phyloP scores from a whole-genome alignment of 2,113 vertebrate species.

The Strix aluco region DNA sequence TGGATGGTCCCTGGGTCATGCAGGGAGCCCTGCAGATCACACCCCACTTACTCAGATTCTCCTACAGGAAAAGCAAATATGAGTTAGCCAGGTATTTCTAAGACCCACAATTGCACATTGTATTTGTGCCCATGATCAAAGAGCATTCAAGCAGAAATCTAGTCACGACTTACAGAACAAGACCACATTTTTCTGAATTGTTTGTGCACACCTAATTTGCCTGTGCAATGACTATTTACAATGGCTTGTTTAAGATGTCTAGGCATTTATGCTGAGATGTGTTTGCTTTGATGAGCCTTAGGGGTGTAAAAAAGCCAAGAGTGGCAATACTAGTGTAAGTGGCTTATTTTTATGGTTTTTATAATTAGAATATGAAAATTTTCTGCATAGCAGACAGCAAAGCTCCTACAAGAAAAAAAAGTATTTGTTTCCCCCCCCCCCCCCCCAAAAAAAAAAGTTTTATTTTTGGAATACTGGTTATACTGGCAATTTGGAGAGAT shows the following conservation, averaged over 20 bases:
- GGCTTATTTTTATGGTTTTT: not conserved
- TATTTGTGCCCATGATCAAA: not conserved
- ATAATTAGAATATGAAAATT: not conserved
- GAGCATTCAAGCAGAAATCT: not conserved
- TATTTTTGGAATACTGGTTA: not conserved
- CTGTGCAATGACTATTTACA: not conserved
- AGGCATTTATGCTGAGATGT: not conserved
- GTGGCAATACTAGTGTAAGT: not conserved
- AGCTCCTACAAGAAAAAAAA: not conserved
- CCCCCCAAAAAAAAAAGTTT: not conserved
- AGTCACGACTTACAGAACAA: not conserved
- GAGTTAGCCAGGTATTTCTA: not conserved
- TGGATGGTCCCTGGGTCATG: rapidly evolving
- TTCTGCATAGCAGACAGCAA: not conserved
- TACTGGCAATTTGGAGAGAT: not conserved
- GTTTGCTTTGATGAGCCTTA: not conserved
- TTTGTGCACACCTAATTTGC: not conserved
- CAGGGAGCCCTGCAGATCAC: not conserved
- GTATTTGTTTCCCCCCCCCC: not conserved
- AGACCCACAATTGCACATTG: not conserved
- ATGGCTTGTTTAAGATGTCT: not conserved
- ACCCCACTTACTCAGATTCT: not conserved
- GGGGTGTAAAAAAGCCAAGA: not conserved
- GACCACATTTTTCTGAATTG: not conserved
- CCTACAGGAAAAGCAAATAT: not conserved